Base-by-base conservation (phyloP, 2,888 invertebrate genomes). In the Bellardia pandia region DNA sequence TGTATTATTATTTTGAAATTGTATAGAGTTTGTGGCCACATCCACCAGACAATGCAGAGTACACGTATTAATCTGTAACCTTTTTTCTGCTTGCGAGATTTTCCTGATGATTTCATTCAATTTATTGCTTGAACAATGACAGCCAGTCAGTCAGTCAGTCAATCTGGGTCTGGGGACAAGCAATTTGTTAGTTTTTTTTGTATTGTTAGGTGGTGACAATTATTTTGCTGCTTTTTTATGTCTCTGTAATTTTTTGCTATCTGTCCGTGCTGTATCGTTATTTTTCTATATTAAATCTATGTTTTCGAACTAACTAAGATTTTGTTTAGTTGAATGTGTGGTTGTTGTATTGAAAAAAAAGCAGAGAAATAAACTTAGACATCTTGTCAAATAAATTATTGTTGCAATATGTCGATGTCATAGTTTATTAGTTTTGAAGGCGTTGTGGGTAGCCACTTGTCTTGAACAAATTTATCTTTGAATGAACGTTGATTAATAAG, bases 101-200 rank as follows among this genome's bases (percentile, higher is more conserved):
- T 87, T 87, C 71, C 85, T 78, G 69, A 85, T 89, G 87, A 88
- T 76, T 89, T 86, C 85, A 85, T 87, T 89, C 87, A 86, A 88
- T 89, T 89, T 86, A 83, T 88, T 85, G 84, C 68, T 81, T 78
- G 79, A 82, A 75, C 79, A 82, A 72, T 77, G 51, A 53, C 51
- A 62, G 51, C 23, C 23, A 23, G 23, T 69, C 60, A 62, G 60
- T 69, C 60, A 62, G 60, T 69, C 69, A 23, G 37, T 48, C 81
- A 66, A 16, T 66, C 53, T 64, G 58, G 6, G 62, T 23, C 33
- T 81, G 16, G 5, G 33, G 23, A 48, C 53, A 64, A 75, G 62
- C 75, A 71, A 76, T 80, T 85, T 76, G 69, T 79, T 75, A 5
- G 13, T 4, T 40, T 66, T 56, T 30, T 42, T 14, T 42, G 42